These are phyloP conservation scores for Pollenia amentaria DNA, from an alignment of 2,888 invertebrate species.

Conservation along the genomic window DNA sequence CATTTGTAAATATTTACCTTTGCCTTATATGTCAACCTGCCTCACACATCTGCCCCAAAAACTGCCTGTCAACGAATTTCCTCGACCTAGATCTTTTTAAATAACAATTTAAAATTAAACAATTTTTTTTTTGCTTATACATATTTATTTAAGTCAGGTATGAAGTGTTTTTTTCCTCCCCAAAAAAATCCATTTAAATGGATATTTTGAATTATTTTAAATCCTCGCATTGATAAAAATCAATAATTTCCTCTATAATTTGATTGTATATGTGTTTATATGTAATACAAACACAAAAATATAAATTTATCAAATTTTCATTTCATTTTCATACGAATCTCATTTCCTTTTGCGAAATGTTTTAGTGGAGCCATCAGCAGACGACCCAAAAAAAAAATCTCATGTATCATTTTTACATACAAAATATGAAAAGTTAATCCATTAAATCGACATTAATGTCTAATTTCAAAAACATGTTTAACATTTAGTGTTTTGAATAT, in stretches of 20 bases:
- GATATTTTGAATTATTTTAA: background rate
- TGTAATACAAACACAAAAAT: background rate
- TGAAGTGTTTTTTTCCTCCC: background rate
- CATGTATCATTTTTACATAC: background rate
- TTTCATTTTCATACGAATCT: constrained; percentile 8
- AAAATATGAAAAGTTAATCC: constrained; percentile 57
- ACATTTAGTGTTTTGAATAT: background rate
- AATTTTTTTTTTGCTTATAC: background rate
- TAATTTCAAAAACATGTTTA: constrained; percentile 52
- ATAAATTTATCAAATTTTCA: constrained; percentile 29
- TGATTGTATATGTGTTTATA: background rate
- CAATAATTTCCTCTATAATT: constrained; percentile 14
- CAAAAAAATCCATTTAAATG: background rate
- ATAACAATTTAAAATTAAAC: background rate
- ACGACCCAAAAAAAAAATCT: background rate
- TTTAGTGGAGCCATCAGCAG: background rate
- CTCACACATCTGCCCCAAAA: too few relatives aligned
- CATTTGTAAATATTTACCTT: too few relatives aligned
- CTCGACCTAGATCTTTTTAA: background rate
- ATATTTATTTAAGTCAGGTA: background rate
- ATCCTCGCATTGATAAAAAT: constrained; percentile 14
- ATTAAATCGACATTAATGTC: constrained; percentile 61
- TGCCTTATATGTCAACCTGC: too few relatives aligned
- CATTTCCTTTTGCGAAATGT: constrained; percentile 5
- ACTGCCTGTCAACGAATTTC: too few relatives aligned